Base-by-base conservation (phyloP, 2,797 vertebrate genomes). In the Callimico goeldii region DNA sequence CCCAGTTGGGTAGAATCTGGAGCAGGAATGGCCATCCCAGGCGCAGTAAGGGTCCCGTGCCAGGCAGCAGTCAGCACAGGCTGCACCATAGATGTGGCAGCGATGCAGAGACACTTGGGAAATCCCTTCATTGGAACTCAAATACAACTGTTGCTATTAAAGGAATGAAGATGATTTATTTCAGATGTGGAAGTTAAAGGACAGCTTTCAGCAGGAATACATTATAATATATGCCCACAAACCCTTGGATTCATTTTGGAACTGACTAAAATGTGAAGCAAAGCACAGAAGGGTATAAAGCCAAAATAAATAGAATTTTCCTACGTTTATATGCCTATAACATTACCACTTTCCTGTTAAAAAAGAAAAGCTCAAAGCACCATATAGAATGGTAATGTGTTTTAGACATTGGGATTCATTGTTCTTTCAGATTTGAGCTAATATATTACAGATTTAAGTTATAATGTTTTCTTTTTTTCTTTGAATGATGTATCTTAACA, bases 41-140 rank as follows among this genome's bases (percentile, higher is more conserved):
- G 99, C 99, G 0, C 99, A 99, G 98, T 99, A 99, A 0, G 99
- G 99, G 93, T 99, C 99, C 72, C 99, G 98, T 48, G 99, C 99
- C 1, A 99, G 99, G 98, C 99, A 99, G 98, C 99, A 99, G 98
- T 99, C 99, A 0, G 99, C 99, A 2, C 99, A 99, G 41, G 99
- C 99, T 0, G 99, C 99, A 7, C 99, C 99, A 0, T 99, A 99
- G 96, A 99, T 99, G 95, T 99, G 99, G 95, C 99, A 99, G 52
- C 99, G 99, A 92, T 99, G 99, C 97, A 99, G 92, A 50, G 99
- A 99, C 30, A 99, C 99, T 98, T 99, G 99, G 22, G 99, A 99
- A 94, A 99, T 95, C 46, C 99, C 99, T 83, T 99, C 99, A 33
- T 99, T 99, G 0, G 99, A 99, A 98, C 99, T 99, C 97, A 99